Evolutionary conservation across 2,797 vertebrate species (phyloP).

Genomic region (Gorsachius magnificus): DNA sequence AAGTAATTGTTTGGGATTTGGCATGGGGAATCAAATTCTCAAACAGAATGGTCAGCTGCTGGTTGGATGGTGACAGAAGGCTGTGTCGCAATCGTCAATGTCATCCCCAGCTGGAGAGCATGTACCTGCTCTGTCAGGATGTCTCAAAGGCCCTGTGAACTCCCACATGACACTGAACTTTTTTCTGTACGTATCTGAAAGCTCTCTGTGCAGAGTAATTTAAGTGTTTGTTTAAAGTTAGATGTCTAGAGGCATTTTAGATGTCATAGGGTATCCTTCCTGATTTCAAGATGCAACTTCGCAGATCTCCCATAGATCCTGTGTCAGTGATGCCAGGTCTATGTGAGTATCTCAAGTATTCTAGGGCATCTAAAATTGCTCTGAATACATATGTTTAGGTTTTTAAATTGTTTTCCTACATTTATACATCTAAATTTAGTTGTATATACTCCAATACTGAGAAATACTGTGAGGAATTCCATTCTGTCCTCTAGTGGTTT

Average conservation of each 20-base stretch:
- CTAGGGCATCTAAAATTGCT: not conserved
- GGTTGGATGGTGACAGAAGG: not conserved
- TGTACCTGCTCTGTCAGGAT: not conserved
- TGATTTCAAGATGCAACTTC: not conserved
- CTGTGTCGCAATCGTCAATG: not conserved
- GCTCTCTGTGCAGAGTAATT: not conserved
- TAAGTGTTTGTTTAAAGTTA: not conserved
- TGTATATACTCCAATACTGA: not conserved
- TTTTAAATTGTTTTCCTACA: not conserved
- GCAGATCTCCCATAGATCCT: not conserved
- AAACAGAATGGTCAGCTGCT: not conserved
- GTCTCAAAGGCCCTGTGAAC: accelerated
- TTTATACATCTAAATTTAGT: not conserved
- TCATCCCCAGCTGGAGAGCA: not conserved
- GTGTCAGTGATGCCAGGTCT: not conserved
- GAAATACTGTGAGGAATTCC: not conserved
- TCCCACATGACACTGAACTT: not conserved
- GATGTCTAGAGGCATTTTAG: not conserved
- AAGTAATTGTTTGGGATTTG: not conserved
- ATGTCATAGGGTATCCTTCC: not conserved
- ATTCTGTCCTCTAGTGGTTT: not conserved
- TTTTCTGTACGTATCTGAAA: not conserved
- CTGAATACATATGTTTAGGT: not conserved
- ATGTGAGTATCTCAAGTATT: not conserved
- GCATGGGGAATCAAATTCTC: not conserved